Conservation (phyloP, 1,140 invertebrate species). For the Melitaea cinxia region DNA sequence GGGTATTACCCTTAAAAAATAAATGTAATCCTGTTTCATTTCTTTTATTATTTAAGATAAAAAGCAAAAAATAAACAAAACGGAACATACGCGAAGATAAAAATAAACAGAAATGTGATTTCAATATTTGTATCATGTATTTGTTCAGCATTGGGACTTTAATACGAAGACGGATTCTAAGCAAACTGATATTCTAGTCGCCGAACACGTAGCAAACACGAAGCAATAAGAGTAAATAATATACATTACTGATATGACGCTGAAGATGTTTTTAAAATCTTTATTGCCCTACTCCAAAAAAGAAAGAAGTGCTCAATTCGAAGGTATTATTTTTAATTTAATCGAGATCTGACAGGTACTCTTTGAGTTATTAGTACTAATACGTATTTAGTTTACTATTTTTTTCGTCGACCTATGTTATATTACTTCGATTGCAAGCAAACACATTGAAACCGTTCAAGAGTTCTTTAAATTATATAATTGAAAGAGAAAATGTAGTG, state of each 20-base stretch:
- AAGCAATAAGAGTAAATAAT: slow-evolving; percentile 56
- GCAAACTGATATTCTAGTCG: slow-evolving; percentile 42
- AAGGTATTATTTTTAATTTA: no score
- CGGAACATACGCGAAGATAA: slow-evolving; percentile 38
- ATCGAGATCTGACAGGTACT: no score
- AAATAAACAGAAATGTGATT: slow-evolving; percentile 55
- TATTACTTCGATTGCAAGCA: no score
- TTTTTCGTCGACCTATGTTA: no score
- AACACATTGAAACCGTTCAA: no score
- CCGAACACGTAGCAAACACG: slow-evolving; percentile 45
- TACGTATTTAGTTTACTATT: no score
- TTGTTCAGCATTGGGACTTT: slow-evolving; percentile 50
- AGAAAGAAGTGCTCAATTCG: no score
- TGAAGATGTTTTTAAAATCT: slow-evolving; percentile 1
- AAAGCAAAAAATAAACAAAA: slow-evolving; percentile 26
- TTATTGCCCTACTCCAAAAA: no score
- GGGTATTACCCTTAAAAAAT: neutral
- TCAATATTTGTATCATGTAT: slow-evolving; percentile 57
- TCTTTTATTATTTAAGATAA: slow-evolving; percentile 16
- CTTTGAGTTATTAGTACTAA: no score
- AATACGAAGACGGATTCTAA: slow-evolving; percentile 44
- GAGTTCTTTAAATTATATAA: no score
- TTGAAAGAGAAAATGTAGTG: no score
- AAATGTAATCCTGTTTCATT: neutral
- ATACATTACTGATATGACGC: slow-evolving; percentile 35